Evolutionary conservation across 2,888 invertebrate genomes (phyloP).

Genomic region (Lithophane leautieri): DNA sequence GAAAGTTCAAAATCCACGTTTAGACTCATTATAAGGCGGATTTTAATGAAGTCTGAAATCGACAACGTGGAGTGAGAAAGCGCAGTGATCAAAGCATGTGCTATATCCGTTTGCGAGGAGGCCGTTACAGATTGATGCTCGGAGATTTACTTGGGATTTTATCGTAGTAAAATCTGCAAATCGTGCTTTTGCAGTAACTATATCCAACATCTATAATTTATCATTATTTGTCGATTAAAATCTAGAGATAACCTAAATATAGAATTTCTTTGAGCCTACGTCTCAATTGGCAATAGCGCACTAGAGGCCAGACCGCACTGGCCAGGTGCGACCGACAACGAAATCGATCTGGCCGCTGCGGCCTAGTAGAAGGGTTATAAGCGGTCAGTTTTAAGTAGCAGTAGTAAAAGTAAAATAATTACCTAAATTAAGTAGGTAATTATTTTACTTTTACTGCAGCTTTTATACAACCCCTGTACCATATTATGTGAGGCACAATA

Average conservation of each 20-base stretch:
- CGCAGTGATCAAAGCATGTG: neutral
- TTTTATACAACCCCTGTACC: neutral
- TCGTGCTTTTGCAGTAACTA: neutral
- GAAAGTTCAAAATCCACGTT: constrained; percentile 9
- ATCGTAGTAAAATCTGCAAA: constrained; percentile 1
- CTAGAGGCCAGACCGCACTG: too few species aligned
- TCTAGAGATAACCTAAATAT: constrained; percentile 4
- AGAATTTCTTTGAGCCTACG: neutral
- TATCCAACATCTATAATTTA: constrained; percentile 12
- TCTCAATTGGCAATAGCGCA: constrained; percentile 11
- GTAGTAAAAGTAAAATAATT: neutral
- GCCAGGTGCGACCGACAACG: too few species aligned
- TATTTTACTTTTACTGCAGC: too few species aligned
- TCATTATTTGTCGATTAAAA: constrained; percentile 12
- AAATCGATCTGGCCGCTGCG: too few species aligned
- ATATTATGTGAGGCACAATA: neutral
- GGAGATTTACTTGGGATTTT: neutral
- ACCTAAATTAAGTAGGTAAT: too few species aligned
- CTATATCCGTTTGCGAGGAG: neutral
- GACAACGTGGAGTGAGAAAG: neutral
- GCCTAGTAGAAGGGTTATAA: too few species aligned
- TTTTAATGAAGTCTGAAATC: neutral
- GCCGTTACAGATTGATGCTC: neutral
- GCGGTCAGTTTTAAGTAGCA: neutral
- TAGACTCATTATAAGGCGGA: neutral